Percentiles rank a stretch among this genome's conserved stretches.
Evolutionary conservation across 2,888 invertebrate genomes (phyloP).

Genomic region (Himalopsyche kuldschensis): DNA sequence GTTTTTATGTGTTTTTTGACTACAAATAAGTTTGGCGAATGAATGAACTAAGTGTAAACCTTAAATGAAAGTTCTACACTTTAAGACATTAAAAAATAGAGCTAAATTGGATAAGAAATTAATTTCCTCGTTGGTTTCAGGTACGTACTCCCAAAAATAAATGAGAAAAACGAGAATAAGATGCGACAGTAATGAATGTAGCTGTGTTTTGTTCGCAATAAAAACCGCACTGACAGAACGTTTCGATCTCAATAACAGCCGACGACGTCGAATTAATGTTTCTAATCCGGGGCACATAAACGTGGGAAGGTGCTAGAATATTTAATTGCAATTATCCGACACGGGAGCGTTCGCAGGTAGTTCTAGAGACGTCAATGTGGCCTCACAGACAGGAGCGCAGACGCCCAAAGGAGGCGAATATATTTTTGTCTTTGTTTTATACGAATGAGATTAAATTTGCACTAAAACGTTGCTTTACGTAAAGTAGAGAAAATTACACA

Average conservation of each 20-base stretch:
- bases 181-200: not conserved
- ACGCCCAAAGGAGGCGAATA: conserved; percentile 11
- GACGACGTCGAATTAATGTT: conserved; percentile 24
- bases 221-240: conserved; percentile 3
- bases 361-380: conserved; percentile 9
- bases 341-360: conserved; percentile 3
- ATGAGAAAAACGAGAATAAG: not conserved
- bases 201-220: not conserved
- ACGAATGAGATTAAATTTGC: conserved; percentile 8
- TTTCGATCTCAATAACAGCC: conserved; percentile 11
- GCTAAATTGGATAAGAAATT: too few species aligned
- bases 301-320: conserved; percentile 12
- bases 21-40: too few species aligned
- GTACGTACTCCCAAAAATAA: not conserved
- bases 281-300: conserved; percentile 26
- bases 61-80: too few species aligned
- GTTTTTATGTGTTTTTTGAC: too few species aligned
- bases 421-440: conserved; percentile 13
- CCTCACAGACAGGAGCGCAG: conserved; percentile 12
- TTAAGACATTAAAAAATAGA: too few species aligned
- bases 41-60: too few species aligned
- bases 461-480: not conserved
- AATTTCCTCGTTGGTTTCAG: not conserved
- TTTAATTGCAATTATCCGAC: conserved; percentile 31
- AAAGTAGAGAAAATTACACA: too few species aligned